Evolutionary conservation across 2,797 vertebrate genomes (phyloP).

Genomic region (Botia almorhae): DNA sequence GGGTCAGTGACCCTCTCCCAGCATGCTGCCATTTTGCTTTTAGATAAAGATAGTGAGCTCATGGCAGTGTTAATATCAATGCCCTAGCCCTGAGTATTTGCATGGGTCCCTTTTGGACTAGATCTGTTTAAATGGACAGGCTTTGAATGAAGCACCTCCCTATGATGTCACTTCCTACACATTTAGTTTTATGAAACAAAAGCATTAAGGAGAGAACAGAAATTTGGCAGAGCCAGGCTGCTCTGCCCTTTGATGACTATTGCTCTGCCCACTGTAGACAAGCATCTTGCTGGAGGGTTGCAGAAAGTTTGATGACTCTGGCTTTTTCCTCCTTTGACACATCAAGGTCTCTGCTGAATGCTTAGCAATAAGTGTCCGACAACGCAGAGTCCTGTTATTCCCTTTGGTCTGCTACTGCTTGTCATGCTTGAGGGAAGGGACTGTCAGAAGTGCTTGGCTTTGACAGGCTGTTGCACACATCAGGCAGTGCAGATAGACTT

Average conservation of each 20-base stretch:
- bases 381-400: constrained; percentile 51
- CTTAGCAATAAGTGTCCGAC: constrained; percentile 55
- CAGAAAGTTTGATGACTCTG: constrained; percentile 44
- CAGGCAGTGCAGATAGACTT: constrained; percentile 39
- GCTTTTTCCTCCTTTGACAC: constrained; percentile 53
- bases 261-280: constrained; percentile 29
- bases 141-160: neutral
- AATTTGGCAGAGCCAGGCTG: neutral
- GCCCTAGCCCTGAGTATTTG: no score
- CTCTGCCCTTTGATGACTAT: constrained; percentile 14
- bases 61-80: no score
- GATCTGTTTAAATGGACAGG: neutral
- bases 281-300: constrained; percentile 51
- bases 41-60: no score
- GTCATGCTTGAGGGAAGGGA: constrained; percentile 36
- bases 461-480: constrained; percentile 58
- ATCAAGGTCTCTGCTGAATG: constrained; percentile 54
- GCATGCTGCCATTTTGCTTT: no score
- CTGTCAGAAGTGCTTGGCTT: constrained; percentile 54
- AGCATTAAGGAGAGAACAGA: neutral
- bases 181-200: neutral
- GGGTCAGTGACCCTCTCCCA: no score
- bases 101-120: neutral
- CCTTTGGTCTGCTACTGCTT: constrained; percentile 50
- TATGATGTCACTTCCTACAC: constrained; percentile 1